Conservation (phyloP, 2,888 invertebrate species). For the Chironomus tentans region DNA sequence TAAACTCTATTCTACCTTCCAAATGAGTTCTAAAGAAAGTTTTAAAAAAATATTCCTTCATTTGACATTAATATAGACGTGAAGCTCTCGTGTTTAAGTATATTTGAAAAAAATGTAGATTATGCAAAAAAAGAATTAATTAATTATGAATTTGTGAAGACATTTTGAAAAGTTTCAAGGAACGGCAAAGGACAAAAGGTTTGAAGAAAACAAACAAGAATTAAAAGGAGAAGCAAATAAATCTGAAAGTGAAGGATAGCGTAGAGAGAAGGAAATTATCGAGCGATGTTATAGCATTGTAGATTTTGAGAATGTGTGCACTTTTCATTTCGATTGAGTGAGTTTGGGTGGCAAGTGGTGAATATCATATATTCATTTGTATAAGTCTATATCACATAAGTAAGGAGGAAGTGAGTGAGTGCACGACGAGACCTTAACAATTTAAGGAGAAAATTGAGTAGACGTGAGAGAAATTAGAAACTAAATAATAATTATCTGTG, state of each 20-base stretch:
- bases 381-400: neutral
- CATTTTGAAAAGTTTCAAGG: neutral
- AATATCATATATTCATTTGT: neutral
- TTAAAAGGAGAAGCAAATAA: neutral
- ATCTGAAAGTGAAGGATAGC: no score
- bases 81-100: neutral
- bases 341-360: neutral
- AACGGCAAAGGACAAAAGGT: neutral
- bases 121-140: neutral
- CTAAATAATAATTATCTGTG: neutral
- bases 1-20: constrained; percentile 1
- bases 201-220: neutral
- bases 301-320: neutral
- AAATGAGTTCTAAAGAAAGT: neutral
- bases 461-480: no score
- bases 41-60: neutral
- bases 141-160: neutral
- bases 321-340: neutral
- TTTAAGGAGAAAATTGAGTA: neutral
- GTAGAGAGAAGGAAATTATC: neutral
- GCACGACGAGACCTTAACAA: neutral
- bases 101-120: neutral
- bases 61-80: neutral
- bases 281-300: constrained; percentile 13
- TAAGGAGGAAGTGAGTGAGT: neutral